Evolutionary conservation across 2,888 invertebrate genomes (phyloP).

Genomic region (Xylocampa areola): DNA sequence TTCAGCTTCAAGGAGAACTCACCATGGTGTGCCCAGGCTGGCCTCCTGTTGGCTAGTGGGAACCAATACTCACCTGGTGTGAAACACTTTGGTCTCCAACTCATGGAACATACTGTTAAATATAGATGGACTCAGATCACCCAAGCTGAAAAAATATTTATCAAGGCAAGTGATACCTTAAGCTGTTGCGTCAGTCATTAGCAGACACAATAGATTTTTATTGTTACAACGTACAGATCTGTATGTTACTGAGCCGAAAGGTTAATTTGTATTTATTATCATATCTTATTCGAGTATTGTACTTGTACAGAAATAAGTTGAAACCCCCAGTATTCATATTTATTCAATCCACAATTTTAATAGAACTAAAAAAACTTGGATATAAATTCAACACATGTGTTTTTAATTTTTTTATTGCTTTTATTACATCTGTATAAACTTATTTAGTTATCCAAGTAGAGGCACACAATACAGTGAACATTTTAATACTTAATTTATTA

Average conservation of each 20-base stretch:
- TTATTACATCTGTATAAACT: background rate
- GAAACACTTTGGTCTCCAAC: constrained; percentile 97
- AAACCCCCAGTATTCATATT: too few relatives aligned
- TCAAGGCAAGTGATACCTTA: constrained; percentile 91
- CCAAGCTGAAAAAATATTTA: constrained; percentile 95
- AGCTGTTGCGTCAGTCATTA: too few relatives aligned
- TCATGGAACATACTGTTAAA: constrained; percentile 98
- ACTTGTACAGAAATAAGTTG: too few relatives aligned
- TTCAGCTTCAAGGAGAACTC: constrained; percentile 95
- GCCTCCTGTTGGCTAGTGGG: constrained; percentile 94
- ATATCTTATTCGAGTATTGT: too few relatives aligned
- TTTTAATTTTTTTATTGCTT: background rate
- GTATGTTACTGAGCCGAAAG: too few relatives aligned
- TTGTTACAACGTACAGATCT: too few relatives aligned
- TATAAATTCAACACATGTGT: too few relatives aligned
- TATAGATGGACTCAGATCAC: constrained; percentile 97
- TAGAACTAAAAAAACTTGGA: too few relatives aligned
- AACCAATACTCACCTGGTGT: constrained; percentile 93
- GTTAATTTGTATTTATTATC: too few relatives aligned
- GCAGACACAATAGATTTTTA: too few relatives aligned
- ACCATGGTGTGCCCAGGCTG: constrained; percentile 96
- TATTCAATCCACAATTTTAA: too few relatives aligned
- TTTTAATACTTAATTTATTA: background rate
- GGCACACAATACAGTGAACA: too few relatives aligned
- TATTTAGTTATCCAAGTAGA: background rate